Evolutionary conservation across 1,140 invertebrate species (phyloP).

Genomic region (Dreissena rostriformis): DNA sequence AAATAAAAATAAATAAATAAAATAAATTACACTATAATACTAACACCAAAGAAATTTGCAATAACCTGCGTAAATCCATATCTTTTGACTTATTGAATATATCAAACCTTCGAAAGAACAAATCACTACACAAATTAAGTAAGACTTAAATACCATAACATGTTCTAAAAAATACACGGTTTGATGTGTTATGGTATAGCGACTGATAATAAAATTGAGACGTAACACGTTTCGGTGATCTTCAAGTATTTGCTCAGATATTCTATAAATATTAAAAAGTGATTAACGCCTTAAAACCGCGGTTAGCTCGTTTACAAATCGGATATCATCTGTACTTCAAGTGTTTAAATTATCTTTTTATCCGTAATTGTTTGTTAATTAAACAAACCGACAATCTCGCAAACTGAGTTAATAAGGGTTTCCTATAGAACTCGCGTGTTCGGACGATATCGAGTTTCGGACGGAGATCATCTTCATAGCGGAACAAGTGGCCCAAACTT

Average conservation of each 20-base stretch:
- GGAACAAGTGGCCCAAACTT: slow-evolving; percentile 4
- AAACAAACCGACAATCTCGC: slow-evolving; percentile 42
- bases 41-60: no score
- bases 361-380: slow-evolving; percentile 55
- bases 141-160: no score
- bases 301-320: slow-evolving; percentile 33
- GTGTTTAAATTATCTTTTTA: slow-evolving; percentile 54
- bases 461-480: slow-evolving; percentile 3
- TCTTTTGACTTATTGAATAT: no score
- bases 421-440: slow-evolving; percentile 27
- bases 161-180: no score
- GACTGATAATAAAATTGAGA: neutral
- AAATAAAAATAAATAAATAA: no score
- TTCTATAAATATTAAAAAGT: slow-evolving; percentile 24
- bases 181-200: no score
- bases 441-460: slow-evolving; percentile 16
- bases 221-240: neutral
- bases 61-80: no score
- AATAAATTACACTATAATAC: no score
- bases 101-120: no score
- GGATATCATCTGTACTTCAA: slow-evolving; percentile 28
- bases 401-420: slow-evolving; percentile 20
- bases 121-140: no score
- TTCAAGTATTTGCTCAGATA: slow-evolving; percentile 20
- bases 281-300: slow-evolving; percentile 44